These are phyloP conservation scores for Nothocercus nigrocapillus DNA, from an alignment of 2,113 vertebrate genomes.

Conservation along the genomic window DNA sequence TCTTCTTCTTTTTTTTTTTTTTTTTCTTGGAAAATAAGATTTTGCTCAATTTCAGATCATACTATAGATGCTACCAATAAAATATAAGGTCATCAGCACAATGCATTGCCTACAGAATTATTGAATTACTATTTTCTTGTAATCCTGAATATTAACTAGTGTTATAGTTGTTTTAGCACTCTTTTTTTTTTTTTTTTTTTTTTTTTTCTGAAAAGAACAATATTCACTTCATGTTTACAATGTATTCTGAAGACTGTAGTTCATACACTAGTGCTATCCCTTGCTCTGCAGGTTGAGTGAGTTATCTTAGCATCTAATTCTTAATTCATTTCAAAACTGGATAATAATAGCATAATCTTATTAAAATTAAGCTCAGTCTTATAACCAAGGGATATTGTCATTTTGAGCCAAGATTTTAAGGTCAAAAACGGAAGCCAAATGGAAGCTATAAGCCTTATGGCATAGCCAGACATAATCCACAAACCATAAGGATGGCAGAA, in stretches of 20 bases:
- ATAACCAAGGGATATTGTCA: not conserved
- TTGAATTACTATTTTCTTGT: not conserved
- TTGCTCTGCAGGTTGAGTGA: not conserved
- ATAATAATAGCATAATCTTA: not conserved
- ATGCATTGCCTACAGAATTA: not conserved
- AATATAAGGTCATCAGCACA: not conserved
- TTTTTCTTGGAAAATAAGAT: not conserved
- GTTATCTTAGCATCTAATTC: not conserved
- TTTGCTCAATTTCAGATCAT: not conserved
- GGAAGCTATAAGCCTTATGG: not conserved
- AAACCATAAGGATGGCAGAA: too few relatives aligned
- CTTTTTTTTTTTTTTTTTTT: not conserved
- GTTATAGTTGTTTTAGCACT: not conserved
- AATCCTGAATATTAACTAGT: not conserved
- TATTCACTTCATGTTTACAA: not conserved
- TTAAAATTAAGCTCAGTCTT: not conserved
- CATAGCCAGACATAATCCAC: not conserved
- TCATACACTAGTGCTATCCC: not conserved
- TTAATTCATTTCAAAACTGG: not conserved
- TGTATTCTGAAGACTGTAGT: not conserved
- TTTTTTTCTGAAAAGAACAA: not conserved
- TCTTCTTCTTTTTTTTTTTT: too few relatives aligned
- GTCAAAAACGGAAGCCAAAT: not conserved
- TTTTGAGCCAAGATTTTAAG: not conserved
- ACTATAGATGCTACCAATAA: not conserved